These are phyloP conservation scores for Drosophila austrosaltans DNA, from an alignment of 2,888 invertebrate genomes.

Conservation along the genomic window DNA sequence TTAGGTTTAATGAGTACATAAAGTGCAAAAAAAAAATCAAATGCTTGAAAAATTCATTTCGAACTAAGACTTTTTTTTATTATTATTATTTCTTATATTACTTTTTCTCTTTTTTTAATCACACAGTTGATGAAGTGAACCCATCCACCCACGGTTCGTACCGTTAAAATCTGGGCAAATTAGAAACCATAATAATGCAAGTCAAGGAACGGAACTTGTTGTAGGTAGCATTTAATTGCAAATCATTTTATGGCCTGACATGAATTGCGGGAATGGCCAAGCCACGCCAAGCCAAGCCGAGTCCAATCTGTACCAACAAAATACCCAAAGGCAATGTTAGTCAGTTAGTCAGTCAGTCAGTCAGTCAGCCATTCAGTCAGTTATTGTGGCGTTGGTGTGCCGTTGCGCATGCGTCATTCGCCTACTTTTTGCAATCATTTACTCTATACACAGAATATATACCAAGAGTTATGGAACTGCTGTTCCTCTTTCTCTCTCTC, in stretches of 20 bases:
- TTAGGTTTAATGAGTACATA: conserved; percentile 1
- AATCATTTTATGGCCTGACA: conserved; percentile 39
- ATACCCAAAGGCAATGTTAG: background rate
- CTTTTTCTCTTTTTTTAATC: background rate
- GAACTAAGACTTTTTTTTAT: background rate
- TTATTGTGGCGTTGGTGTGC: conserved; percentile 18
- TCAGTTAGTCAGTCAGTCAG: background rate
- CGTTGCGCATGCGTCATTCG: conserved; percentile 45
- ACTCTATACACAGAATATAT: background rate
- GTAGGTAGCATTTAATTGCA: conserved; percentile 59
- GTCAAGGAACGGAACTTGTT: conserved; percentile 42
- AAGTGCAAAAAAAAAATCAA: background rate
- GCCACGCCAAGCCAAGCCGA: conserved; percentile 11
- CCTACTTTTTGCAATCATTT: conserved; percentile 24
- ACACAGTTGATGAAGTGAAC: conserved; percentile 9
- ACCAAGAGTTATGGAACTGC: background rate
- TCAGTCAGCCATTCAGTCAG: background rate
- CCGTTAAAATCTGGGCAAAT: conserved; percentile 13
- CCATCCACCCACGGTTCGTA: conserved; percentile 5
- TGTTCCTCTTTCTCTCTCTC: background rate
- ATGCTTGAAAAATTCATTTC: background rate
- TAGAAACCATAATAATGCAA: conserved; percentile 17
- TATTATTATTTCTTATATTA: too few relatives aligned
- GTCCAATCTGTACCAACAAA: background rate
- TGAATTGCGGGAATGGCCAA: conserved; percentile 21